Evolutionary conservation across 2,113 vertebrate species (phyloP).

Genomic region (Machaerirhynchus nigripectus): DNA sequence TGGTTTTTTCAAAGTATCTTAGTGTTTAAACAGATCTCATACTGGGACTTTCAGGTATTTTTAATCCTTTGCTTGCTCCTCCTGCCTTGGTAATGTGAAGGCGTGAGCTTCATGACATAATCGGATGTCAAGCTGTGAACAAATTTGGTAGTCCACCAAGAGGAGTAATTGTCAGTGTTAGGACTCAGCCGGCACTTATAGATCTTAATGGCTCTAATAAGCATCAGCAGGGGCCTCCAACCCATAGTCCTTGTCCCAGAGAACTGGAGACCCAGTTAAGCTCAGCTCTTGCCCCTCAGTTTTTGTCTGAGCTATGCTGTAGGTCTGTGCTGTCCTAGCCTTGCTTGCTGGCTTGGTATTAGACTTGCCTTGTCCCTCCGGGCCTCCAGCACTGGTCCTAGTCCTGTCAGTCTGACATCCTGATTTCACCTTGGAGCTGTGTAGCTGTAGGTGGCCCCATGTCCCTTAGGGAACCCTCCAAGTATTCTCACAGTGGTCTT

Average conservation of each 20-base stretch:
- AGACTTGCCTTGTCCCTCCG: background rate
- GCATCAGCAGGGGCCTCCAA: background rate
- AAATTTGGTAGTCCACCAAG: background rate
- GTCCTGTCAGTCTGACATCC: background rate
- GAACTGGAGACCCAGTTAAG: background rate
- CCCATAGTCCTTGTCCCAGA: background rate
- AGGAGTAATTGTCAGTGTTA: background rate
- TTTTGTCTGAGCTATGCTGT: background rate
- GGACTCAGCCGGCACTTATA: background rate
- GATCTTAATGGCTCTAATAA: background rate
- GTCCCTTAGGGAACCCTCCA: background rate
- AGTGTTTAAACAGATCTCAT: background rate
- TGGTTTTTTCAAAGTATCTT: background rate
- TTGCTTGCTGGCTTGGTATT: background rate
- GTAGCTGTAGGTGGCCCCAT: rapidly evolving
- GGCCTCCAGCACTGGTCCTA: background rate
- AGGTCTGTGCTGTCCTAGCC: background rate
- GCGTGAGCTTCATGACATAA: background rate
- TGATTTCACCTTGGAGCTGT: background rate
- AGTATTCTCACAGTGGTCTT: background rate
- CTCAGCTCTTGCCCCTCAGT: background rate
- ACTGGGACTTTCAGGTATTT: background rate
- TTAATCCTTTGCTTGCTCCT: background rate
- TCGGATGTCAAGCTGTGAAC: rapidly evolving
- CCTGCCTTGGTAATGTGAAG: background rate